Evolutionary conservation across 2,888 invertebrate species (phyloP).

Genomic region (Stomorhina lunata): DNA sequence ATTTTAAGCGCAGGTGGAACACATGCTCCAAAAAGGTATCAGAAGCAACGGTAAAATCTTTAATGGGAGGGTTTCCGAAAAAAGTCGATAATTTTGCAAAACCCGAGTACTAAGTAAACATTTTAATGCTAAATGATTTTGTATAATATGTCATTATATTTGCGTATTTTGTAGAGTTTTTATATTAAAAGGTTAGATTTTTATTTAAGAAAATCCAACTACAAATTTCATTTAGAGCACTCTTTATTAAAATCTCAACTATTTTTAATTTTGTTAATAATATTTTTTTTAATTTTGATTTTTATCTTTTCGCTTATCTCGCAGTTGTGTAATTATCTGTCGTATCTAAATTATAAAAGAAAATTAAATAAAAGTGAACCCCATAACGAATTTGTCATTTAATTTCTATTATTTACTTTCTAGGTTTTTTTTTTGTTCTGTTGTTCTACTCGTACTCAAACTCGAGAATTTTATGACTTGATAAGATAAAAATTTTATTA

Average conservation of each 20-base stretch:
- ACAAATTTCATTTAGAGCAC: too few species aligned
- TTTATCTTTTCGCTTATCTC: constrained; percentile 38
- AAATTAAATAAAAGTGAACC: neutral
- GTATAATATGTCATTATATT: too few species aligned
- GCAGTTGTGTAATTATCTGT: constrained; percentile 5
- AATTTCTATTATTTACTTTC: neutral
- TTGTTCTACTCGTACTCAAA: neutral
- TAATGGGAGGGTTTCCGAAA: too few species aligned
- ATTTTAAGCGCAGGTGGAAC: too few species aligned
- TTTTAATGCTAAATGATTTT: too few species aligned
- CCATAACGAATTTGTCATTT: neutral
- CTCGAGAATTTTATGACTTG: neutral
- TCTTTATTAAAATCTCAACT: neutral
- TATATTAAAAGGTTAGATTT: too few species aligned
- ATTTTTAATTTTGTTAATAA: neutral
- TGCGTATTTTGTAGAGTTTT: too few species aligned
- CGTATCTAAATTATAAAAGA: constrained; percentile 18
- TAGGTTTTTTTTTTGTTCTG: neutral
- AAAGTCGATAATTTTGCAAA: too few species aligned
- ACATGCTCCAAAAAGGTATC: too few species aligned
- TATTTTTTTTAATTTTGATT: neutral
- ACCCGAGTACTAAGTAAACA: too few species aligned
- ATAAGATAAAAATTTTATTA: constrained; percentile 41
- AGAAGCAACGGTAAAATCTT: too few species aligned
- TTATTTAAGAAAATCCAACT: too few species aligned